Evolutionary conservation across 2,888 invertebrate species (phyloP), one percentile per base, ranked within the genome.

Genomic region (Eurytoma adleriae): DNA sequence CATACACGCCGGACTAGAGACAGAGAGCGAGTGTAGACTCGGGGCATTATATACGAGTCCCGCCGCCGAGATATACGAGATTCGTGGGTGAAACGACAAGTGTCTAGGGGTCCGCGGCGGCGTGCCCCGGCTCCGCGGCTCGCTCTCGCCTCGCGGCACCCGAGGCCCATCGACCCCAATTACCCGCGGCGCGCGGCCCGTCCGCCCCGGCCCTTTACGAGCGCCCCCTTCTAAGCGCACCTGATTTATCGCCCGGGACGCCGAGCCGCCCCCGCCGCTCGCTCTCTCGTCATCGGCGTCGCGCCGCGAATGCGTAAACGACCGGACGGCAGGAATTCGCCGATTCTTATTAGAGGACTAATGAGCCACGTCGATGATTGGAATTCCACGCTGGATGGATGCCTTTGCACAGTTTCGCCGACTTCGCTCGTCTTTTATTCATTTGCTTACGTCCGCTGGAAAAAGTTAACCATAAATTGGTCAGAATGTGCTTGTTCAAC

Each of bases 101-200:
- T 78, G 78, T 74, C 66, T 66, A 54, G 50, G 14, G 30, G 40
- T 48, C 66, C 18, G 18, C 0, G n/a, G 40, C 48, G 54, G 54
- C 14, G 54, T n/a, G 54, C 54, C 40, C 40, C 40, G 40, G 40
- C 7, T 2, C 30, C 4, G 50, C 40, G 64, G n/a, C 64, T 30
- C 5, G 54, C n/a, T 64, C 64, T 62, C 3, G 50, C 12, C 50
- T 50, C 12, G 62, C 30, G 30, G n/a, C 12, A 69, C 69, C 30
- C 54, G 54, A 50, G 61, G 64, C 62, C 54, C 56, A 69, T 70
- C 62, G 62, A 69, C 69, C 76, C 78, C 78, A 78, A 78, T 78
- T 78, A 78, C 78, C 78, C 48, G 59, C 70, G 40, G 12, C 66
- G n/a, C 48, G 54, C 3, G 54, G 40, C 40, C 40, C 40, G 40